Evolutionary conservation across 1,140 invertebrate species (phyloP).

Genomic region (Bombus consobrinus): DNA sequence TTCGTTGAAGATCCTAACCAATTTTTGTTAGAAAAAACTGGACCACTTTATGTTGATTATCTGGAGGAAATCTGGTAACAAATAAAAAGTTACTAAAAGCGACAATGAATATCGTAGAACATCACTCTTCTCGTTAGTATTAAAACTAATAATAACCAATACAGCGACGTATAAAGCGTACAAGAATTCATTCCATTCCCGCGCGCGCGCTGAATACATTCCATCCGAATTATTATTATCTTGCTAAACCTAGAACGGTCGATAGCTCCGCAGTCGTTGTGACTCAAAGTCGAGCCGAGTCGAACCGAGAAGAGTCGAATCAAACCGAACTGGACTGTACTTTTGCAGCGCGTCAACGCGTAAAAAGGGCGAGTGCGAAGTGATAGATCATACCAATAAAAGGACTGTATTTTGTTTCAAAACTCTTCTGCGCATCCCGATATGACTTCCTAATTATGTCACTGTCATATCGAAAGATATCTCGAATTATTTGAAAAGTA

Average conservation of each 20-base stretch:
- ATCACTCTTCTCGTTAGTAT: background rate
- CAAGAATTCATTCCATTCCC: slow-evolving; percentile 59
- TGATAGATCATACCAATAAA: slow-evolving; percentile 40
- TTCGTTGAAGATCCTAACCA: background rate
- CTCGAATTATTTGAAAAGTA: background rate
- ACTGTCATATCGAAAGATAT: background rate
- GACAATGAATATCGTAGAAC: background rate
- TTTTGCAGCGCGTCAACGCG: slow-evolving; percentile 61
- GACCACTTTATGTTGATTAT: no score
- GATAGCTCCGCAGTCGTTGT: slow-evolving; percentile 66
- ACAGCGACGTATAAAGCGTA: slow-evolving; percentile 15
- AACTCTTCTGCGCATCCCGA: background rate
- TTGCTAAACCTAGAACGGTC: slow-evolving; percentile 67
- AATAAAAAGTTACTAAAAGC: background rate
- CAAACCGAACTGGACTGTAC: slow-evolving; percentile 51
- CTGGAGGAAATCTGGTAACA: background rate
- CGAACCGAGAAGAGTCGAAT: slow-evolving; percentile 59
- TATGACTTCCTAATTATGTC: background rate
- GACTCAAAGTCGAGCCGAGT: slow-evolving; percentile 66
- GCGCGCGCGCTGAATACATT: slow-evolving; percentile 58
- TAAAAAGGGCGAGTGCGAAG: slow-evolving; percentile 54
- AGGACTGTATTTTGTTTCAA: background rate
- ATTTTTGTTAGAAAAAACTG: background rate
- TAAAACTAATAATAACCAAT: slow-evolving; percentile 28
- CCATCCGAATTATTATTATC: slow-evolving; percentile 66